Evolutionary conservation across 2,797 vertebrate genomes (phyloP).

Genomic region (Chiroxiphia lanceolata): DNA sequence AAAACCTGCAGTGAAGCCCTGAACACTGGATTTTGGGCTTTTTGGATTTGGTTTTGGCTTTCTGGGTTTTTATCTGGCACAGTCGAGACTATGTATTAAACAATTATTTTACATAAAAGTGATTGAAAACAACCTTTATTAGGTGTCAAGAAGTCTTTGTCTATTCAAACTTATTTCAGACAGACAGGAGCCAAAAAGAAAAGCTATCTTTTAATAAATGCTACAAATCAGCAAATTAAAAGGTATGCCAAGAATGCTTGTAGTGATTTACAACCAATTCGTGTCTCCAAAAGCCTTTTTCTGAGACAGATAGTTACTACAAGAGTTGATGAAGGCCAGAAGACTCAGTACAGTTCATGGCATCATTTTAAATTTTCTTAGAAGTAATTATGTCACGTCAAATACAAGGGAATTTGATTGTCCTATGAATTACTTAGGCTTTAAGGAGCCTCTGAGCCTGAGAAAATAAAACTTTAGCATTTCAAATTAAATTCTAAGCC

Average conservation of each 20-base stretch:
- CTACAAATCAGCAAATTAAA: slow-evolving; percentile 42
- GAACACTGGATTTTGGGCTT: not conserved
- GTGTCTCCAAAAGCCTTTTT: not conserved
- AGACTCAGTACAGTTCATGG: not conserved
- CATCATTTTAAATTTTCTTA: slow-evolving; percentile 8
- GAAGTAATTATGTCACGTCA: slow-evolving; percentile 2
- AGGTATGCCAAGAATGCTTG: not conserved
- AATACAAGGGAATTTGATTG: not conserved
- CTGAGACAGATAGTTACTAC: not conserved
- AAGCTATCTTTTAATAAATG: slow-evolving; percentile 1
- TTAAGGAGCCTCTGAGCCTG: slow-evolving; percentile 1
- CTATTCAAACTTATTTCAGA: slow-evolving; percentile 3
- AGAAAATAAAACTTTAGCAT: slow-evolving; percentile 26
- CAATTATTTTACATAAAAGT: not conserved
- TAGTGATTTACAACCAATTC: not conserved
- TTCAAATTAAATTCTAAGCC: slow-evolving; percentile 24
- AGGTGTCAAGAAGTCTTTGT: not conserved
- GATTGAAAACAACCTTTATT: not conserved
- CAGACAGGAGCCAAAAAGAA: not conserved
- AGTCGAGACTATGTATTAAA: not conserved
- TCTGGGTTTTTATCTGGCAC: not conserved
- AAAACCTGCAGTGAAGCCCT: not conserved
- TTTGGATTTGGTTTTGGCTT: not conserved
- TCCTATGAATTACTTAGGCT: slow-evolving; percentile 7
- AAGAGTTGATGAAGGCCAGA: not conserved